phyloP scores from a whole-genome alignment of 2,113 vertebrate genomes.

The Dissostichus mawsoni region DNA sequence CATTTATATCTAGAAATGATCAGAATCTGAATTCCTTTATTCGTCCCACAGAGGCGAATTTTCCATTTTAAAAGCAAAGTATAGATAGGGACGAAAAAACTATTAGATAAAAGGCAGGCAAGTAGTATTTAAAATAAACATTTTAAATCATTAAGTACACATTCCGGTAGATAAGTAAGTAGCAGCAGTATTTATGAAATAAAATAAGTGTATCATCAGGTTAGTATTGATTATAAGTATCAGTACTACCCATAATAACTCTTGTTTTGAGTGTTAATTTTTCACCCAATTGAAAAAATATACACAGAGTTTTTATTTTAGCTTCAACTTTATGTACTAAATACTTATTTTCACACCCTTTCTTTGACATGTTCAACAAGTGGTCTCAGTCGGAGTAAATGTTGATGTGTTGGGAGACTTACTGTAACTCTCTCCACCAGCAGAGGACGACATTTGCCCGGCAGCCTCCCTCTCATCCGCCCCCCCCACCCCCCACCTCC shows the following conservation, averaged over 20 bases:
- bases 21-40: no score
- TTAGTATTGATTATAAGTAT: background rate
- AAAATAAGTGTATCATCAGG: no score
- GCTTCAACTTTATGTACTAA: background rate
- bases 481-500: background rate
- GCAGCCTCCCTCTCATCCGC: slow-evolving; percentile 16
- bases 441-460: slow-evolving; percentile 79
- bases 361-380: slow-evolving; percentile 1
- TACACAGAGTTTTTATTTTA: background rate
- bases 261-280: background rate
- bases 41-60: no score
- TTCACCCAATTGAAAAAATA: no score
- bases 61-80: no score
- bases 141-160: no score
- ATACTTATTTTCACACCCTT: background rate
- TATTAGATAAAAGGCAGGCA: no score
- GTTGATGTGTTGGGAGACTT: background rate
- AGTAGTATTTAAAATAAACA: no score
- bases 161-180: no score
- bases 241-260: background rate
- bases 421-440: slow-evolving; percentile 56
- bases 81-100: no score
- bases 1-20: no score
- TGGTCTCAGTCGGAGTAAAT: background rate
- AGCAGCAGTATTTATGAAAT: no score